Evolutionary conservation across 2,888 invertebrate species (phyloP).

Genomic region (Mylabris sibirica): DNA sequence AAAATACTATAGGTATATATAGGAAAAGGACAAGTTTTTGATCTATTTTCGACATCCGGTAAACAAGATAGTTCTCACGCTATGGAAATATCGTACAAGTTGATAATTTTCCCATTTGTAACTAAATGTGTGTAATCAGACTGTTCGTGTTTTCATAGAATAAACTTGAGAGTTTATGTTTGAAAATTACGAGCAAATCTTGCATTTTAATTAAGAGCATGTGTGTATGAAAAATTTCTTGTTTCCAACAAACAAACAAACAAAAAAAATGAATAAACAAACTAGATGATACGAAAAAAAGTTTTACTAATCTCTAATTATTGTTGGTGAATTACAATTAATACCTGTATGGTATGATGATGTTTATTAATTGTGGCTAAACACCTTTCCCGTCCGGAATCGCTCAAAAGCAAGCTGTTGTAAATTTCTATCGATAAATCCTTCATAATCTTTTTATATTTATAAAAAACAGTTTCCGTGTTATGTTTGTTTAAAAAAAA

Average conservation of each 20-base stretch:
- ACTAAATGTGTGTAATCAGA: neutral
- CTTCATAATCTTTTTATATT: neutral
- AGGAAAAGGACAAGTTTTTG: neutral
- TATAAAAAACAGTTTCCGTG: neutral
- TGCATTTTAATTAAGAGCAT: neutral
- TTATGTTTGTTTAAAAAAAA: constrained; percentile 7
- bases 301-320: no score
- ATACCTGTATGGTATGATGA: neutral
- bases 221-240: neutral
- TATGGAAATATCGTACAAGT: neutral
- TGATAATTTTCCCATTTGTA: constrained; percentile 7
- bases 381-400: neutral
- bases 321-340: no score
- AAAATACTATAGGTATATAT: neutral
- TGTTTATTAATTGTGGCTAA: no score
- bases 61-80: neutral
- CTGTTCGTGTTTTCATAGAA: constrained; percentile 1
- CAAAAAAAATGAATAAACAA: neutral
- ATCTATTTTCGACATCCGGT: constrained; percentile 1
- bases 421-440: neutral
- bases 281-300: neutral
- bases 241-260: neutral
- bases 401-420: neutral
- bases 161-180: constrained; percentile 2
- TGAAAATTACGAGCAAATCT: neutral